These are phyloP conservation scores for Laspeyria flexula DNA, from an alignment of 2,888 invertebrate genomes.

Conservation along the genomic window DNA sequence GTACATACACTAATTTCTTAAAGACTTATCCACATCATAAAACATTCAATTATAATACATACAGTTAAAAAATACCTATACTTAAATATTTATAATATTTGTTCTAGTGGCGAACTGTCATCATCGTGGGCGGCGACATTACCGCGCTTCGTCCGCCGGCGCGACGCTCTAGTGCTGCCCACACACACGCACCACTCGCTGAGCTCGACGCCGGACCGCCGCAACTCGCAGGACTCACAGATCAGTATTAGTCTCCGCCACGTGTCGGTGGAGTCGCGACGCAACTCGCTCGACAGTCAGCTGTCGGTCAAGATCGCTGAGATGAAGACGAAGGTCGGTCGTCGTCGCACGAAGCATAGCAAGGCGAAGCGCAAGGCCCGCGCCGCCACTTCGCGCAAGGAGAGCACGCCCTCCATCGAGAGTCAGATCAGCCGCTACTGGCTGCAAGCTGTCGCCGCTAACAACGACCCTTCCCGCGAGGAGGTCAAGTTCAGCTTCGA, in stretches of 20 bases:
- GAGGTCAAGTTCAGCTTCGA: slow-evolving; percentile 82
- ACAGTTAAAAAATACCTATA: too few relatives aligned
- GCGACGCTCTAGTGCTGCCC: slow-evolving; percentile 91
- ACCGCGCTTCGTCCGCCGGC: slow-evolving; percentile 93
- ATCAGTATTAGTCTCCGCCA: slow-evolving; percentile 93
- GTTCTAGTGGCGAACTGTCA: slow-evolving; percentile 91
- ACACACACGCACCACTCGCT: slow-evolving; percentile 78
- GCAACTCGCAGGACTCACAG: slow-evolving; percentile 88
- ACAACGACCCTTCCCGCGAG: slow-evolving; percentile 84
- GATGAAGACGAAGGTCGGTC: slow-evolving; percentile 90
- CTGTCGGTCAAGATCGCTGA: slow-evolving; percentile 94
- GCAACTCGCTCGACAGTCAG: slow-evolving; percentile 95
- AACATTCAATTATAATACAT: too few relatives aligned
- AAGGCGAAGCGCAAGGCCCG: slow-evolving; percentile 77
- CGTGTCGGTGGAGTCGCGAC: slow-evolving; percentile 93
- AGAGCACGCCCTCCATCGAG: slow-evolving; percentile 93
- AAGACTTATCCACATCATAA: too few relatives aligned
- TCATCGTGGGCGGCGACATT: slow-evolving; percentile 97
- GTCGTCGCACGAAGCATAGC: slow-evolving; percentile 78
- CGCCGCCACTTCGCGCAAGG: slow-evolving; percentile 77
- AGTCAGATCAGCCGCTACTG: slow-evolving; percentile 91
- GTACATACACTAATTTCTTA: too few relatives aligned
- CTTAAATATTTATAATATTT: too few relatives aligned
- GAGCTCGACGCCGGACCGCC: slow-evolving; percentile 85
- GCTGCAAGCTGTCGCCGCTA: slow-evolving; percentile 87